Base-by-base conservation (phyloP, 1,140 invertebrate genomes). In the Globodera rostochiensis region DNA sequence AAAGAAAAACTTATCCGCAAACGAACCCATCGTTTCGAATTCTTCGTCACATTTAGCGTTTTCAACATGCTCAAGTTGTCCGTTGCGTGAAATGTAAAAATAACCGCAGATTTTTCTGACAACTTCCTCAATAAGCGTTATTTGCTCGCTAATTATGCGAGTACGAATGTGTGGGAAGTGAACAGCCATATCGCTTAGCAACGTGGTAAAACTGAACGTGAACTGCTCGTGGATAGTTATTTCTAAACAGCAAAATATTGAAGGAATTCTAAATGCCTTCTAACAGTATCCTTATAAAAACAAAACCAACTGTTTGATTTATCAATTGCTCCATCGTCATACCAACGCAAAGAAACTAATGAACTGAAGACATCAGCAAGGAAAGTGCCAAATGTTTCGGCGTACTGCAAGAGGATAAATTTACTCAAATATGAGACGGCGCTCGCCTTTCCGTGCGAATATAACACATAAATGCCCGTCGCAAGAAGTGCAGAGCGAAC, bases 221-320 rank as follows among this genome's bases (percentile, higher is more conserved):
- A 90, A 90, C 70, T 87, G 84, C 80, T 90, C 89, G 74, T 90
- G 86, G 53, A 88, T 88, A 11, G 89, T 83, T n/a, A 90, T 81
- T 81, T 81, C 88, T 89, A 69, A 73, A 71, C 36, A 60, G n/a
- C 25, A 36, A 82, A 46, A 46, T 49, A 74, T 11, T 13, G 47
- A 71, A 3, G 36, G 36, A 36, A 36, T 36, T 36, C 36, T 3
- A 79, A 47, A 66, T 4, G 7, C 19, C 64, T 71, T 77, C 83
- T 46, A 76, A 5, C 11, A 75, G 15, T 66, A 82, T 19, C 13
- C 21, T 60, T 25, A 50, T 60, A 75, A 57, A 15, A 49, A 81
- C 21, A 81, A 82, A 67, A 73, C 75, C 82, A 15, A 88, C 84
- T 84, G 64, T 90, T 87, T n/a, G 74, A 77, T 83, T 88, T 88